Percentiles rank a stretch among this genome's conserved stretches.
Conservation (phyloP, 2,113 vertebrate genomes). For the Pungitius pungitius region DNA sequence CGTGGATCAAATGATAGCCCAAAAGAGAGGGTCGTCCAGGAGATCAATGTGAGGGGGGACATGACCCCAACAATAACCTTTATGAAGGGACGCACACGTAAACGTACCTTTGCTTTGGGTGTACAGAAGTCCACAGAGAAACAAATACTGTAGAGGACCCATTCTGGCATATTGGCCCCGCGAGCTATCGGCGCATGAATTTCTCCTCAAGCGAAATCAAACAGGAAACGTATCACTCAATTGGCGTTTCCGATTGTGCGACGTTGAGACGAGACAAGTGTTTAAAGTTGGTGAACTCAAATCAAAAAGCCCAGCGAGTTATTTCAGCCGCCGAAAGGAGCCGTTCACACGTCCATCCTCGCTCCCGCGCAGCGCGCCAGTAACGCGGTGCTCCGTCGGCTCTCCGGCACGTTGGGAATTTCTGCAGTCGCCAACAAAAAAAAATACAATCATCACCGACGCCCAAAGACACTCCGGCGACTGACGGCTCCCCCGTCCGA, state of each 20-base stretch:
- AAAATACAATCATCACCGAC: constrained; percentile 69
- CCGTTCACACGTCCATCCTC: constrained; percentile 50
- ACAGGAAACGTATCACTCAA: constrained; percentile 39
- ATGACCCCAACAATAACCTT: background rate
- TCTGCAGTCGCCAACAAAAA: constrained; percentile 58
- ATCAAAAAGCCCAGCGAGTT: constrained; percentile 6
- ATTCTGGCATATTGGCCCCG: constrained; percentile 80
- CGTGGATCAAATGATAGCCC: constrained; percentile 13
- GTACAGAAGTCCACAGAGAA: constrained; percentile 80
- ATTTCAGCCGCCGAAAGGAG: constrained; percentile 17
- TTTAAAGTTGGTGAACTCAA: constrained; percentile 28
- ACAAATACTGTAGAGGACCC: constrained; percentile 78
- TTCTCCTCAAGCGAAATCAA: constrained; percentile 61
- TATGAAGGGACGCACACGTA: background rate
- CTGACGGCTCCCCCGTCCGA: constrained; percentile 21
- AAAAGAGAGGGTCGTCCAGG: background rate
- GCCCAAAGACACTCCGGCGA: constrained; percentile 52
- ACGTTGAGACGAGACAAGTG: constrained; percentile 37
- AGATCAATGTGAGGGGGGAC: background rate
- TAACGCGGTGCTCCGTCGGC: constrained; percentile 50
- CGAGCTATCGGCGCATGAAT: constrained; percentile 71
- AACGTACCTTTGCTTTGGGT: constrained; percentile 74
- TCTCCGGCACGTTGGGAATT: constrained; percentile 63
- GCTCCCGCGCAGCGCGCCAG: constrained; percentile 68
- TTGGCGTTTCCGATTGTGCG: constrained; percentile 41